Evolutionary conservation across 1,140 invertebrate genomes (phyloP).

Genomic region (Tribolium castaneum): DNA sequence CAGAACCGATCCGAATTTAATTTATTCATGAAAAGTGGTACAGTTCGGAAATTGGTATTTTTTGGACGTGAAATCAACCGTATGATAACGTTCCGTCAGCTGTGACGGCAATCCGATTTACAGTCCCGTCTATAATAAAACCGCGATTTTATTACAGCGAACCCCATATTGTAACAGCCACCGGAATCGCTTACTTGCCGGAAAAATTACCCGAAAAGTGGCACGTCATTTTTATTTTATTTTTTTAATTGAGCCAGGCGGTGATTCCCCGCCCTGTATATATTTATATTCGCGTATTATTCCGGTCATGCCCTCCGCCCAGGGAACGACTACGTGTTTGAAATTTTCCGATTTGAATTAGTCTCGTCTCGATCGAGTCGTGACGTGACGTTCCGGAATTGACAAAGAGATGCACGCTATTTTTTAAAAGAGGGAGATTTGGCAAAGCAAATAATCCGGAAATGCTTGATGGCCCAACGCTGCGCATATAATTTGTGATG

Average conservation of each 20-base stretch:
- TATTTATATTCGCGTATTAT: not conserved
- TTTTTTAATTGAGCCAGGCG: not conserved
- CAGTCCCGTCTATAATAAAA: not conserved
- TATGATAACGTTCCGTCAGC: not conserved
- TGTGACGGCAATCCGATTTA: not conserved
- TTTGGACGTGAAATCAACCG: not conserved
- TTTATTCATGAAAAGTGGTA: not conserved
- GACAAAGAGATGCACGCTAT: not conserved
- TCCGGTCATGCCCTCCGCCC: not conserved
- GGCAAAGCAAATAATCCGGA: not conserved
- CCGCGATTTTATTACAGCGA: no score
- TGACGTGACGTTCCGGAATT: not conserved
- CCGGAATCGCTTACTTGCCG: no score
- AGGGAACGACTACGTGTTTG: not conserved
- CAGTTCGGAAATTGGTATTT: slow-evolving; percentile 4
- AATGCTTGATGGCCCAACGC: not conserved
- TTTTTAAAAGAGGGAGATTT: not conserved
- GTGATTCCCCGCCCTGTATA: not conserved
- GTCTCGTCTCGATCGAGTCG: not conserved
- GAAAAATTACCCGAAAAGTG: no score
- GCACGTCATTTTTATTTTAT: no score
- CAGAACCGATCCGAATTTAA: not conserved
- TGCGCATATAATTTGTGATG: not conserved
- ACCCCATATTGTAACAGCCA: not conserved
- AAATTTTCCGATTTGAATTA: slow-evolving; percentile 18